Base-by-base conservation (phyloP, 30 jellyfish, hydroid and myxozoan genomes). In the Clytia hemisphaerica region DNA sequence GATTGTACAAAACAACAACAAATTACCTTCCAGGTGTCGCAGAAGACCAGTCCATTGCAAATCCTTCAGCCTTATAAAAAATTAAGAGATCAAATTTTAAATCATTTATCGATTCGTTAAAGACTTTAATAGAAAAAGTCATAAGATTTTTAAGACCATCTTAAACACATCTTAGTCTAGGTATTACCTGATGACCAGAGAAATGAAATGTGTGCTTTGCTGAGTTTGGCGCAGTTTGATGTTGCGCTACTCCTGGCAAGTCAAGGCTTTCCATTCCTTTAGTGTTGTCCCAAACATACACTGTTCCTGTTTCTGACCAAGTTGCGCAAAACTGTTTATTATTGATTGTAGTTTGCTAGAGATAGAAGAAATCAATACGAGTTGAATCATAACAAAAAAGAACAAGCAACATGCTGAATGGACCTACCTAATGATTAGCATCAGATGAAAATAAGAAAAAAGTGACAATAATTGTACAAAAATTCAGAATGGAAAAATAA, bases 41-140 rank as follows among this genome's bases (percentile, higher is more conserved):
- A 9, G 72, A 38, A 14, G 94, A 88, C 97, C 97, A 88, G 58
- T 88, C 97, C 83, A 88, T 74, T 3, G 97, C 97, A 65, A 31
- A 88, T 15, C 97, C 97, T 67, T 88, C 97, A 10, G 74, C 74
- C 96, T 86, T 21, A 37, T 29, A 75, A 7, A 34, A 21, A 12
- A 9, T 9, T 9, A 38, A 14, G 40, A 9, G 19, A 53, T 25
- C 10, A 9, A 14, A 14, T 53, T 10, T 10, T 14, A 53, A 14
- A n/a, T 12, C 50, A 10, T n/a, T 26, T 26, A 54, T n/a, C 50
- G 27, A 42, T 10, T 12, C 53, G n/a, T 42, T n/a, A n/a, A n/a
- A n/a, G n/a, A n/a, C n/a, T n/a, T n/a, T n/a, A n/a, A n/a, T n/a
- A n/a, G n/a, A n/a, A n/a, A n/a, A n/a, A n/a, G n/a, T n/a, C n/a